Evolutionary conservation across 2,888 invertebrate species (phyloP), one percentile per base, ranked within the genome.

Genomic region (Agrenia bidenticulata): DNA sequence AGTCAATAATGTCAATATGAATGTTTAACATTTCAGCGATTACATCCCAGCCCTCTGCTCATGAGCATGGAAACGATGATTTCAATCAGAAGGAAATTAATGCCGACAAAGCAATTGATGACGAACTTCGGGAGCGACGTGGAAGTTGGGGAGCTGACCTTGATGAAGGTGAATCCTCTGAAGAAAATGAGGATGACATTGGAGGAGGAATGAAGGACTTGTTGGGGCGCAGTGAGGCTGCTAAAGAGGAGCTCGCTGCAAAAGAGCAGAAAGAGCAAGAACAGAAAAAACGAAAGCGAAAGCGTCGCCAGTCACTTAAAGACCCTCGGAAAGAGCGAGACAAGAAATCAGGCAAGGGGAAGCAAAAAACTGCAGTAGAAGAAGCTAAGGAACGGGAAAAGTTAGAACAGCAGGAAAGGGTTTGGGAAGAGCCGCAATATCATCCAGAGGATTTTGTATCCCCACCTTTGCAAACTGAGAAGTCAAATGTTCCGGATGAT

Each of bases 401-500:
- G 24, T 58, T 32, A 32, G n/a, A 26, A 15, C 32, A 39, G n/a
- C 39, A 39, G 26, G 42, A 32, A 23, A 32, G 19, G 45, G 57
- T 21, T 2, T 72, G 63, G 61, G 62, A 60, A 2, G 67, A 65
- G 45, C 70, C 72, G 1, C 37, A 51, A 2, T 73, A 73, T 42
- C 41, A 68, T 1, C 39, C 64, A 0, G 62, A 56, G 5, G 42
- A 69, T 2, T 66, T 64, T 37, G 53, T 67, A 17, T 67, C 87
- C 0, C 82, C 83, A 2, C 84, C 86, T 5, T 80, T 81, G 27
- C 80, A 81, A 24, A 84, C 84, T 50, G 32, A 32, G 4, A 78
- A 82, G 42, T 79, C 82, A 53, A 83, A 84, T 26, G 80, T 88
- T 67, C 84, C 85, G 0, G 77, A 81, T 9, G 80, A 87, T 77